phyloP scores from a whole-genome alignment of 2,797 vertebrate genomes.

The Tadarida brasiliensis region DNA sequence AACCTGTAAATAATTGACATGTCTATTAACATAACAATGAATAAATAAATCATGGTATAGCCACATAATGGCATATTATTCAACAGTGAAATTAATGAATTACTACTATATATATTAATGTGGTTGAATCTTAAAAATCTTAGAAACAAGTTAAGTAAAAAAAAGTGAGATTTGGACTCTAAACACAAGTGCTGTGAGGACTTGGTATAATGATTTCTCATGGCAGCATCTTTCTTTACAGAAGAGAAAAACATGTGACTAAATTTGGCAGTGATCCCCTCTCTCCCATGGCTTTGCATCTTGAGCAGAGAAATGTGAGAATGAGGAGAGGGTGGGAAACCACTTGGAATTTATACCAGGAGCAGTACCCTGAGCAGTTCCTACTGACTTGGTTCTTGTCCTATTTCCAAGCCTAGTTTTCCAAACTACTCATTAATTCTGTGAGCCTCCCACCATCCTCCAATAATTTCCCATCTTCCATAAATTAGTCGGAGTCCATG shows the following conservation, averaged over 20 bases:
- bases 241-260: neutral
- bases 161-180: neutral
- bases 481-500: neutral
- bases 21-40: neutral
- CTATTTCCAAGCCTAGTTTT: neutral
- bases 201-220: neutral
- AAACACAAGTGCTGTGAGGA: neutral
- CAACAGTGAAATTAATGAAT: slow-evolving; percentile 34
- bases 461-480: neutral
- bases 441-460: neutral
- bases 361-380: neutral
- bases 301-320: slow-evolving; percentile 17
- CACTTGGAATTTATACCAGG: neutral
- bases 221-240: neutral
- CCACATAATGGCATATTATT: neutral
- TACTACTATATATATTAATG: neutral
- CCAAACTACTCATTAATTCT: neutral
- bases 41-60: neutral
- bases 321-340: neutral
- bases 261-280: neutral
- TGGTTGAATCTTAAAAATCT: neutral
- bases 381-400: neutral
- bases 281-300: neutral
- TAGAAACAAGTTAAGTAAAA: neutral
- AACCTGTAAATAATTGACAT: neutral